Conservation (phyloP, 2,888 invertebrate species). For the Caenorhabditis panamensis region DNA sequence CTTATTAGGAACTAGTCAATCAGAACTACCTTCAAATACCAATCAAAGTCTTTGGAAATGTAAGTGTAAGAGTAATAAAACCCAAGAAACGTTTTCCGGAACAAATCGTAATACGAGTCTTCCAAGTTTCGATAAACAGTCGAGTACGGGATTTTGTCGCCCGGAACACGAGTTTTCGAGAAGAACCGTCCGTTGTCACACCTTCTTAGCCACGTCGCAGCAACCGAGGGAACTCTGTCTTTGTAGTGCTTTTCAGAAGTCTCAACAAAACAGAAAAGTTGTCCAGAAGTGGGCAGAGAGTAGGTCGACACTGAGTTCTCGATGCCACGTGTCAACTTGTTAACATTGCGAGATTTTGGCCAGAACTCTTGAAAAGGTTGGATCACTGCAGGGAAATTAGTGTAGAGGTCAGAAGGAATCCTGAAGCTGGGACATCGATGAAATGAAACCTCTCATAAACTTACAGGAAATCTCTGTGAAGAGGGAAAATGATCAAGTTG, state of each 20-base stretch:
- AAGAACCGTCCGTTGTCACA: constrained; percentile 73
- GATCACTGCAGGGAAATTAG: constrained; percentile 13
- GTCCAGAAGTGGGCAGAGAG: constrained; percentile 55
- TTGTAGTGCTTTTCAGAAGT: constrained; percentile 56
- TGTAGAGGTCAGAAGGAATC: constrained; percentile 27
- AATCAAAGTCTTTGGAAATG: constrained; percentile 70
- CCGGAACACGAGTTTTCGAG: constrained; percentile 47
- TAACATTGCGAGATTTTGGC: constrained; percentile 14
- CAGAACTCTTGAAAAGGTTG: constrained; percentile 20
- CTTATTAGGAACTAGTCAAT: too few relatives aligned
- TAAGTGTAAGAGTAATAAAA: constrained; percentile 66
- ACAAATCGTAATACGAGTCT: constrained; percentile 66
- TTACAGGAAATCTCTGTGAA: constrained; percentile 27
- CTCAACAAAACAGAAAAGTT: constrained; percentile 61
- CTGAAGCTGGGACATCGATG: constrained; percentile 16
- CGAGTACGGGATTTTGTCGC: constrained; percentile 61
- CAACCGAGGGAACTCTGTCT: constrained; percentile 61
- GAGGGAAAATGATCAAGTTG: constrained; percentile 24
- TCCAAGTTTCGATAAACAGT: constrained; percentile 65
- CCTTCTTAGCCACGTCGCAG: constrained; percentile 69
- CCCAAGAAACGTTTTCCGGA: constrained; percentile 67
- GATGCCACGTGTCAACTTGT: constrained; percentile 24
- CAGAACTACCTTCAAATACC: constrained; percentile 69
- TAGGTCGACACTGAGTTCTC: constrained; percentile 10
- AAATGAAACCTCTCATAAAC: too few relatives aligned